Evolutionary conservation across 2,797 vertebrate species (phyloP).

Genomic region (Hydrophis major): DNA sequence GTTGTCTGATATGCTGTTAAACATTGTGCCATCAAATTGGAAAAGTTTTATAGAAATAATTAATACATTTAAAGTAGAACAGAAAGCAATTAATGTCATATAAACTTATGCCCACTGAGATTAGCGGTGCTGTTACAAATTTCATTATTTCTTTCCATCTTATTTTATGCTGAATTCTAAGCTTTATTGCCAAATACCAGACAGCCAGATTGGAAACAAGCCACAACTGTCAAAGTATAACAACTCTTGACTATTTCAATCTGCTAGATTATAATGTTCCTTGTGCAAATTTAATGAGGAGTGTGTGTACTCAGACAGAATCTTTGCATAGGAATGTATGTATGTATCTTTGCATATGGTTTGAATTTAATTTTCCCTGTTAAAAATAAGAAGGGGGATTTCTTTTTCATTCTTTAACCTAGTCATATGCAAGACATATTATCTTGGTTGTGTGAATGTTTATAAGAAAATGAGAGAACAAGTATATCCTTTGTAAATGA

Average conservation of each 20-base stretch:
- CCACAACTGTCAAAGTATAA: slow-evolving; percentile 77
- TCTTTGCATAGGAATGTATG: slow-evolving; percentile 58
- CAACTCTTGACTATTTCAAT: slow-evolving; percentile 73
- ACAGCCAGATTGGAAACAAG: slow-evolving; percentile 81
- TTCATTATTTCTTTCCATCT: slow-evolving; percentile 61
- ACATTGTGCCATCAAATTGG: slow-evolving; percentile 44
- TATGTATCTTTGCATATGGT: slow-evolving; percentile 36
- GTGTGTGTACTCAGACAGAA: slow-evolving; percentile 73
- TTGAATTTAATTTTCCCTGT: slow-evolving; percentile 78
- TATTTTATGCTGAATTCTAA: slow-evolving; percentile 67
- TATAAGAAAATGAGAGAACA: slow-evolving; percentile 46
- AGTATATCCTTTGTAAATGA: slow-evolving; percentile 41
- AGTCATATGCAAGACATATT: slow-evolving; percentile 71
- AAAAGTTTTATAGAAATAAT: slow-evolving; percentile 56
- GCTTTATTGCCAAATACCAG: slow-evolving; percentile 84
- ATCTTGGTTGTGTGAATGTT: slow-evolving; percentile 57
- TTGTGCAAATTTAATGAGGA: slow-evolving; percentile 86
- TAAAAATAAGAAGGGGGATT: slow-evolving; percentile 70
- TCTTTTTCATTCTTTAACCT: slow-evolving; percentile 65
- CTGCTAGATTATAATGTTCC: slow-evolving; percentile 79
- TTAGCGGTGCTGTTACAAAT: slow-evolving; percentile 68
- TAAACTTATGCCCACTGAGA: slow-evolving; percentile 61
- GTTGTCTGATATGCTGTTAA: slow-evolving; percentile 56
- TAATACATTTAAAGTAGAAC: slow-evolving; percentile 53
- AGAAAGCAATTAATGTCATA: slow-evolving; percentile 54